Conservation (phyloP, 2,113 vertebrate species). For the Formicarius rufipectus region DNA sequence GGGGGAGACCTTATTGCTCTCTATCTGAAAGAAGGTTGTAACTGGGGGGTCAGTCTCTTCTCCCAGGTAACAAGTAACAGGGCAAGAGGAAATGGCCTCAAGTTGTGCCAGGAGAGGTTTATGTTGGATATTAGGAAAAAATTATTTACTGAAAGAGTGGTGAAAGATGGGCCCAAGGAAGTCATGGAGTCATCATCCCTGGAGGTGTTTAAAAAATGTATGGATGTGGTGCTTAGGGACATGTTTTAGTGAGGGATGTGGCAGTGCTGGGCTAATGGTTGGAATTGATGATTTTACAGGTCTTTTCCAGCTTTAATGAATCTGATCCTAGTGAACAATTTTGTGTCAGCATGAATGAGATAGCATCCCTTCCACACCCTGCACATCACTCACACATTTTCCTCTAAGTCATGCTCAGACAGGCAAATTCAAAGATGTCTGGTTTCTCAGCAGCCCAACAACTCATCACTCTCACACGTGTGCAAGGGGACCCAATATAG, state of each 20-base stretch:
- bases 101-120: neutral
- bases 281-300: fast-evolving
- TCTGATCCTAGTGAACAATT: neutral
- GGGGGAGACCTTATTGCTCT: neutral
- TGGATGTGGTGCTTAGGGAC: neutral
- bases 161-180: neutral
- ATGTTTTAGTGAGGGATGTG: neutral
- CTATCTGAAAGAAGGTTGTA: neutral
- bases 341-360: neutral
- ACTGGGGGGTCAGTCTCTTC: neutral
- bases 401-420: neutral
- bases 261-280: neutral
- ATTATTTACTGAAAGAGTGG: neutral
- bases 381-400: neutral
- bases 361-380: neutral
- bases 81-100: neutral
- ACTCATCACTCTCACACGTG: neutral
- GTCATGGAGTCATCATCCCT: neutral
- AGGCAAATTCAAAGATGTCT: neutral
- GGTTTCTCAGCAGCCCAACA: neutral
- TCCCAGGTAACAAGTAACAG: neutral
- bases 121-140: neutral
- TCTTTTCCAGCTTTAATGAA: neutral
- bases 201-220: neutral
- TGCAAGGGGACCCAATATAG: fast-evolving